Conservation (phyloP, 2,797 vertebrate genomes). For the Zalophus californianus region DNA sequence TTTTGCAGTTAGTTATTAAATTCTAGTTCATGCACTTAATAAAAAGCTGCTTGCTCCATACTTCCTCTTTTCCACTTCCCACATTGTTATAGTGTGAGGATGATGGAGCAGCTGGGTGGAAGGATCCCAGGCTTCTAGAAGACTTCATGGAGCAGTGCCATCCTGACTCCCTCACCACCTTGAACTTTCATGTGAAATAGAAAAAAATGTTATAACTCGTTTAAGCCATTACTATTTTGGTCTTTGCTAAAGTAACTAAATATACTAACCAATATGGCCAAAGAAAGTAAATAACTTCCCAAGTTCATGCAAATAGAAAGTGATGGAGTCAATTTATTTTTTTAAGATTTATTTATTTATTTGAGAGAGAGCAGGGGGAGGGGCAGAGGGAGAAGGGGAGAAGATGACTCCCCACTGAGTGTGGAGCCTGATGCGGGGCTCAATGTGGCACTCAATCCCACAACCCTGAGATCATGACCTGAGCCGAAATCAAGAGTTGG, state of each 20-base stretch:
- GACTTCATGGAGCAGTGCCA: neutral
- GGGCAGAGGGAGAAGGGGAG: neutral
- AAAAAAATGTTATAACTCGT: neutral
- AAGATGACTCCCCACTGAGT: neutral
- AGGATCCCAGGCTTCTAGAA: neutral
- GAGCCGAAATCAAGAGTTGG: neutral
- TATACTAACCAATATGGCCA: neutral
- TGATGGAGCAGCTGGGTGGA: neutral
- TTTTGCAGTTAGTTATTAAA: constrained; percentile 23
- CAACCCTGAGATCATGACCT: neutral
- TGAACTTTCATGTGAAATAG: constrained; percentile 7
- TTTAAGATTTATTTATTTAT: neutral
- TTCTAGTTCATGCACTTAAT: neutral
- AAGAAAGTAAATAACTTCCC: constrained; percentile 22
- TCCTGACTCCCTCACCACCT: neutral
- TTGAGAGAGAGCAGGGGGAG: neutral
- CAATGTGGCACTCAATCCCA: neutral
- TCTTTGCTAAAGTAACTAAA: constrained; percentile 45
- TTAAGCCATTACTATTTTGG: constrained; percentile 35
- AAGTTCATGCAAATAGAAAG: neutral
- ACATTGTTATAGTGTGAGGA: neutral
- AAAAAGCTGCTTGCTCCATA: neutral
- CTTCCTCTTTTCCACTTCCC: neutral
- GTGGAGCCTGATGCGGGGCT: neutral
- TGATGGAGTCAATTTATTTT: neutral